Base-by-base conservation (phyloP, 92 coral and sea anemone species). In the Pocillopora grandis region DNA sequence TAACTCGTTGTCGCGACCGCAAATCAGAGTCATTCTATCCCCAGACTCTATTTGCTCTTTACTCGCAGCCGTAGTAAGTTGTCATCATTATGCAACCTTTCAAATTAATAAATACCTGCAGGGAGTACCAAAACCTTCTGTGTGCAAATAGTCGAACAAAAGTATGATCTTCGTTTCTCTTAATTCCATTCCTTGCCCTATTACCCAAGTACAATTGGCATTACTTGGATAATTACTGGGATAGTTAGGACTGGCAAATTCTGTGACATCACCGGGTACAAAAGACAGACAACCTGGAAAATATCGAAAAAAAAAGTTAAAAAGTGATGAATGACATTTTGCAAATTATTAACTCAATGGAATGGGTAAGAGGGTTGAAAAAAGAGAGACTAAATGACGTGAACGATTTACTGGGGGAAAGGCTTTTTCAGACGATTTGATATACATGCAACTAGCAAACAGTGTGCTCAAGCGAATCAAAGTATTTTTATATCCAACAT, bases 181-280 rank as follows among this genome's bases (percentile, higher is more conserved):
- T n/a, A 36, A 56, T 9, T 72, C 60, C 58, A 72, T 72, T 9
- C 60, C 60, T 72, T 37, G 59, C 1, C 76, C 76, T 17, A 72
- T 72, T n/a, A 56, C 42, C 76, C 57, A 42, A 14, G 76, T 72
- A 12, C 76, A 72, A 58, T 72, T 72, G n/a, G 60, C 20, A n/a
- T 72, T 72, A n/a, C 76, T 37, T 0, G 76, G 76, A 72, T 72
- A 72, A 10, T 72, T 72, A 33, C 33, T 72, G 31, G 76, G 76
- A 33, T 42, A 72, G 58, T 56, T 42, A 19, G 76, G 76, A 72
- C 76, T 72, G 57, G 58, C 15, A 7, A 72, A 72, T 14, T 65
- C 37, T 20, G 14, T 23, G 10, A 65, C 70, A 11, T 21, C 33
- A 2, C 31, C 19, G 70, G 33, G 37, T 65, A 65, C 37, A 21